Evolutionary conservation across 2,113 vertebrate species (phyloP), one percentile per base, ranked within the genome.

Genomic region (Bubo bubo): DNA sequence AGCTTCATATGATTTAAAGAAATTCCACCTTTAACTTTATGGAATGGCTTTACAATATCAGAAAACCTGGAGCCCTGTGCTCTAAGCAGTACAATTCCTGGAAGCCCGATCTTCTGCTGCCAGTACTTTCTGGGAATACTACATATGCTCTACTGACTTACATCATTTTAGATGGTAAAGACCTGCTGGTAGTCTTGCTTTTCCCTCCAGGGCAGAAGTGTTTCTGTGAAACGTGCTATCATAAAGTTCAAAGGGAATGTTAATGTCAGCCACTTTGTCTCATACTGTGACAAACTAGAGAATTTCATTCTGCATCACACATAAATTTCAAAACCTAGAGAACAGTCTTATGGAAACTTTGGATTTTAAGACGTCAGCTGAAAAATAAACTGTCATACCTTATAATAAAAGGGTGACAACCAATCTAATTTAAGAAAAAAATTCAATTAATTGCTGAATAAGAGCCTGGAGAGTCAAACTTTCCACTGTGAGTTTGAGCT

Each of bases 41-140:
- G 26, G 43, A 75, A 41, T 37, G 20, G 4, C 10, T 30, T 66
- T 66, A 49, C 12, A 50, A 6, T n/a, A 60, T 32, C 22, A 79
- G 64, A 62, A 88, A 94, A 37, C n/a, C 45, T 66, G 53, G 8
- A 89, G 26, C 30, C 18, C 27, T 32, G 5, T 85, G 39, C 58
- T 82, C 32, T 83, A 67, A 77, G 41, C 15, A 77, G 18, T 39
- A 92, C 50, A 88, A 66, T 94, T 97, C 76, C 88, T 79, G 73
- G 80, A 97, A 97, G n/a, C 19, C 15, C 2, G 7, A 17, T 79
- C 64, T 90, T 47, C 63, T 94, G 58, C 24, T 79, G 60, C 60
- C 76, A 68, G 39, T 84, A 68, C 27, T 85, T 97, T 91, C 86
- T 95, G 91, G 76, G 45, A 94, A 95, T 85, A 30, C 19, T 50